These are phyloP conservation scores for Eupithecia pulchellata DNA, from an alignment of 2,888 invertebrate species.

Conservation along the genomic window DNA sequence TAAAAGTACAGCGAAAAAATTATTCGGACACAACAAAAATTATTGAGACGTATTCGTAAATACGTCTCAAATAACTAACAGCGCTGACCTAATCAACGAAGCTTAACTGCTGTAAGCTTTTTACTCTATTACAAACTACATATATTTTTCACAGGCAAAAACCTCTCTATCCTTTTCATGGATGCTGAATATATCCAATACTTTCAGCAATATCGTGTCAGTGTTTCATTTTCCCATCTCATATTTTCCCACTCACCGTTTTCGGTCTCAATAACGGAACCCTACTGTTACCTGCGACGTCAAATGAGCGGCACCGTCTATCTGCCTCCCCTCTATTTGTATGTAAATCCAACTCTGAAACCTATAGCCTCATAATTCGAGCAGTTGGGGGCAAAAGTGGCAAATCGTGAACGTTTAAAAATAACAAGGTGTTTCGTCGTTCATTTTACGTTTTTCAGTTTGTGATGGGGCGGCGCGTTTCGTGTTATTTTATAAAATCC, in stretches of 20 bases:
- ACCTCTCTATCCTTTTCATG: neutral
- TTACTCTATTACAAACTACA: too few relatives aligned
- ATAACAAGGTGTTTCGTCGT: slow-evolving; percentile 1
- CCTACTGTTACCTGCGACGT: slow-evolving; percentile 37
- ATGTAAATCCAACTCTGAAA: slow-evolving; percentile 50
- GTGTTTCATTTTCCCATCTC: slow-evolving; percentile 24
- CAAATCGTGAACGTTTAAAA: neutral
- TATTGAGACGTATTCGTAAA: too few relatives aligned
- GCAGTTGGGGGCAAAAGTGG: slow-evolving; percentile 3
- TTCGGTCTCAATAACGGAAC: slow-evolving; percentile 24
- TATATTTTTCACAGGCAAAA: neutral
- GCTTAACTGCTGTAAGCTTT: too few relatives aligned
- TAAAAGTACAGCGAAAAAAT: too few relatives aligned
- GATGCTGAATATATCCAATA: neutral
- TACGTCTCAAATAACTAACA: too few relatives aligned
- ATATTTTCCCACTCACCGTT: neutral
- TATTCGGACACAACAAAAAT: too few relatives aligned
- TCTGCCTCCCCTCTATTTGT: slow-evolving; percentile 45
- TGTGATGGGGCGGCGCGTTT: neutral
- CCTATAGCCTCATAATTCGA: slow-evolving; percentile 19
- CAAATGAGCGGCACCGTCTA: slow-evolving; percentile 38
- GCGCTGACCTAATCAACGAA: too few relatives aligned
- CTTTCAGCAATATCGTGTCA: slow-evolving; percentile 21
- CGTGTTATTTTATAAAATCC: neutral
- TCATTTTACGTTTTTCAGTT: neutral